Evolutionary conservation across 2,113 vertebrate genomes (phyloP).

Genomic region (Sceloporus tristichus): DNA sequence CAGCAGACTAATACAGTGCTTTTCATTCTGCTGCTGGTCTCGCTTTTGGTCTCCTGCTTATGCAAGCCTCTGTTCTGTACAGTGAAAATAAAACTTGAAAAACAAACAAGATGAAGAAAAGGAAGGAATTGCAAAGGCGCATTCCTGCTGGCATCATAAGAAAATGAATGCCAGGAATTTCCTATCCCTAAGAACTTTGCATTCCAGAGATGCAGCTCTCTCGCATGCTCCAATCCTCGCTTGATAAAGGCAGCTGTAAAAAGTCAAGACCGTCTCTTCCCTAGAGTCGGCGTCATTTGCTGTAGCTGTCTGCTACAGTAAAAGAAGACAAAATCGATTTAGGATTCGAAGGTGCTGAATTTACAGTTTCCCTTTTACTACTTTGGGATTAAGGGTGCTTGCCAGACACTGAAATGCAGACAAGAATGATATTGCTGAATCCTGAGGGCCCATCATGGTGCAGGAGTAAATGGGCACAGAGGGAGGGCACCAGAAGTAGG

Average conservation of each 20-base stretch:
- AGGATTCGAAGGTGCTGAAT: conserved; percentile 21
- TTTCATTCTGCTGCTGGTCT: conserved; percentile 51
- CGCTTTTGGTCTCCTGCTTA: neutral
- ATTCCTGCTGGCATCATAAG: conserved; percentile 24
- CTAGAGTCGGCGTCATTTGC: neutral
- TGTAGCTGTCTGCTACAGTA: neutral
- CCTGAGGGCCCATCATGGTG: rapidly evolving
- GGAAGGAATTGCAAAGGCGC: conserved; percentile 51
- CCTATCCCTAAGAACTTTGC: conserved; percentile 58
- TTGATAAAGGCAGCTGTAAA: neutral
- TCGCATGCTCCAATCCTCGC: conserved; percentile 22
- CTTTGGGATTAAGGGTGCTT: rapidly evolving
- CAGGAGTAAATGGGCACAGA: neutral
- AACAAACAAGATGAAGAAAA: conserved; percentile 25
- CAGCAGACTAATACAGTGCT: conserved; percentile 47
- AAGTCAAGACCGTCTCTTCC: neutral
- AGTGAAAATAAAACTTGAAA: conserved; percentile 24
- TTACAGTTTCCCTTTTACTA: neutral
- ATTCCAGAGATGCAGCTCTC: conserved; percentile 47
- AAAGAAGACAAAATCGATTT: conserved; percentile 9
- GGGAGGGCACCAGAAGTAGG: neutral
- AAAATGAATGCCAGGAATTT: conserved; percentile 72
- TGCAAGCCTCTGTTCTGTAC: conserved; percentile 9
- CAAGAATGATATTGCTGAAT: neutral
- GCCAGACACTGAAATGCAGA: neutral